Percentiles rank a stretch among this genome's conserved stretches.
phyloP scores from a whole-genome alignment of 2,888 invertebrate species.

The Napeogenes inachia region DNA sequence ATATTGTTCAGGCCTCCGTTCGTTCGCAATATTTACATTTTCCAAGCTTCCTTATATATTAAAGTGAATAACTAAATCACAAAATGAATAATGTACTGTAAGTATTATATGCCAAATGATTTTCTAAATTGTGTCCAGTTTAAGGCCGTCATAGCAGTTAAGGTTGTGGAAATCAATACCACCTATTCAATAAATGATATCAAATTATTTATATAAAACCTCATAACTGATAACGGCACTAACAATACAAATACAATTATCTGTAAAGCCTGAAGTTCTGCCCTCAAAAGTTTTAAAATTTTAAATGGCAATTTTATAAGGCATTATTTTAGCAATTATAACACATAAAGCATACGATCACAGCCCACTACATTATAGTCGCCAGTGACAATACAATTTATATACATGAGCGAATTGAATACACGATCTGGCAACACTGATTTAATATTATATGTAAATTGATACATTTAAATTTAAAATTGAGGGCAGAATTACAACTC shows the following conservation, averaged over 20 bases:
- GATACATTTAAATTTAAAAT: neutral
- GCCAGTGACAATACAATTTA: slow-evolving; percentile 5
- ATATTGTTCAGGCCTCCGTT: slow-evolving; percentile 65
- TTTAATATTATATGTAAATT: neutral
- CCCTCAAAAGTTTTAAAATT: slow-evolving; percentile 7
- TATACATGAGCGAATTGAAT: slow-evolving; percentile 2
- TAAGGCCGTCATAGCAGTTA: neutral
- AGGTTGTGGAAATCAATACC: too few species aligned
- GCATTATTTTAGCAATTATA: slow-evolving; percentile 13
- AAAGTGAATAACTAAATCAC: slow-evolving; percentile 38
- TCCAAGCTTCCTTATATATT: slow-evolving; percentile 43
- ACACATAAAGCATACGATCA: slow-evolving; percentile 25
- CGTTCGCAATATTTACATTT: slow-evolving; percentile 68
- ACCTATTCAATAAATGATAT: too few species aligned
- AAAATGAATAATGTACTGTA: slow-evolving; percentile 36
- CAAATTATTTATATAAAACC: neutral
- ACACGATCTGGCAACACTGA: slow-evolving; percentile 20
- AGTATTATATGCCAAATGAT: slow-evolving; percentile 57
- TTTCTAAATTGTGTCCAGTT: slow-evolving; percentile 28
- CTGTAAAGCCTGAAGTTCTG: slow-evolving; percentile 1
- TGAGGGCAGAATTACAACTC: slow-evolving; percentile 16
- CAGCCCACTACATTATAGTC: slow-evolving; percentile 21
- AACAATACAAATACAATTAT: slow-evolving; percentile 1
- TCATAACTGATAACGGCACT: neutral
- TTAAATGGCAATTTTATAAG: neutral